Evolutionary conservation across 2,113 vertebrate species (phyloP).

Genomic region (Pedionomus torquatus): DNA sequence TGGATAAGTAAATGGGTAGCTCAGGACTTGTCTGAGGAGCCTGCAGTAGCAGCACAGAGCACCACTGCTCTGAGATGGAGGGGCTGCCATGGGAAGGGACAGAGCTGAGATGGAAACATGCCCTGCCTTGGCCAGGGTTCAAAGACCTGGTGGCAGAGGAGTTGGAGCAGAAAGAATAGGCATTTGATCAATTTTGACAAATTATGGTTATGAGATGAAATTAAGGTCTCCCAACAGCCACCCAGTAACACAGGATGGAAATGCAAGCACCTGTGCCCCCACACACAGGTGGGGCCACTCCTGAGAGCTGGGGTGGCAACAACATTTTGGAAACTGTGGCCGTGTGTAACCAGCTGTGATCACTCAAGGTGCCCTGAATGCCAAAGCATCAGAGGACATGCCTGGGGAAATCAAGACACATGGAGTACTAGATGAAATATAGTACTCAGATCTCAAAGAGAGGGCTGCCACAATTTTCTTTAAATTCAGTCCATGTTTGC

Average conservation of each 20-base stretch:
- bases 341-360: accelerated
- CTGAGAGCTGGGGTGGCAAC: background rate
- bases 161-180: accelerated
- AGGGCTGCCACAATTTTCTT: background rate
- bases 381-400: background rate
- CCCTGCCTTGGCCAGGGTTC: background rate
- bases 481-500: background rate
- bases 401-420: background rate
- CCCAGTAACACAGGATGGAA: background rate
- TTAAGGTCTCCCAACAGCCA: background rate
- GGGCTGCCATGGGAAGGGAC: background rate
- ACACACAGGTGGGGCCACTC: accelerated
- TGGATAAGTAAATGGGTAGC: background rate
- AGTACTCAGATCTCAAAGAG: background rate
- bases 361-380: background rate
- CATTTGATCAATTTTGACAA: background rate
- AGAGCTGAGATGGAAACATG: background rate
- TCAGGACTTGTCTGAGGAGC: background rate
- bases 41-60: background rate
- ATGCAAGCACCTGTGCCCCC: background rate
- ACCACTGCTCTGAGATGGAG: background rate
- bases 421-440: background rate
- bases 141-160: background rate
- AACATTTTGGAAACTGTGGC: background rate
- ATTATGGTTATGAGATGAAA: background rate